Percentiles rank a stretch among this genome's conserved stretches.
phyloP scores from a whole-genome alignment of 2,113 vertebrate species.

The Paedocypris sp. region DNA sequence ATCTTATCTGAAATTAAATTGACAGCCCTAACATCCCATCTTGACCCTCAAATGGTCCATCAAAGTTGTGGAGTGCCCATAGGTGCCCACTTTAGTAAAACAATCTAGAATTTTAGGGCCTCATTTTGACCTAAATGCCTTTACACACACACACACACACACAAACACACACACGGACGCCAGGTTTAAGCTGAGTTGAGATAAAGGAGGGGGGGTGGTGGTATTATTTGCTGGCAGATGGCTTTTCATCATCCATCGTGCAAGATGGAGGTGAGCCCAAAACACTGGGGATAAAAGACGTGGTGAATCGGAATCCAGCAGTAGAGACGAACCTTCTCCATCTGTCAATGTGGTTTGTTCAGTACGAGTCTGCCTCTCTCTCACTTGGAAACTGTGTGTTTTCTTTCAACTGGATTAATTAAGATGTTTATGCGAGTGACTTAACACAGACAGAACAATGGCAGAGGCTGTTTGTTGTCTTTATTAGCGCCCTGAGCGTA shows the following conservation, averaged over 20 bases:
- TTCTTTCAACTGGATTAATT: constrained; percentile 14
- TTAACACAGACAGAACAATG: constrained; percentile 9
- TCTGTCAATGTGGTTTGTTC: constrained; percentile 22
- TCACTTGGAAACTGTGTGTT: background rate
- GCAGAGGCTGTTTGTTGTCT: background rate
- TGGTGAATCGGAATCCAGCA: constrained; percentile 21
- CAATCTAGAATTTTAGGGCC: too few species aligned
- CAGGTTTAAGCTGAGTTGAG: background rate
- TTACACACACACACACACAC: background rate
- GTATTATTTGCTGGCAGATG: constrained; percentile 33
- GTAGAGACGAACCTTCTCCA: constrained; percentile 12
- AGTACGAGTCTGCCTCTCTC: background rate
- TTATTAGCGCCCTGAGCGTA: background rate
- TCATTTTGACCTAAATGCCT: background rate
- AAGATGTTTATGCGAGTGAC: background rate
- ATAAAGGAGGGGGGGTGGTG: background rate
- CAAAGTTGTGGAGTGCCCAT: too few species aligned
- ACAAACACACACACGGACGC: background rate
- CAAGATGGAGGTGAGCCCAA: constrained; percentile 21
- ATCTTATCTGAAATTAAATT: too few species aligned
- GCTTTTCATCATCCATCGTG: constrained; percentile 31
- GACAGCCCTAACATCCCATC: too few species aligned
- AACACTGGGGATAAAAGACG: constrained; percentile 17
- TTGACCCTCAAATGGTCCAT: too few species aligned
- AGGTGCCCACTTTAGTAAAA: too few species aligned